phyloP scores from a whole-genome alignment of 2,797 vertebrate species.

The Clarias platycephalus region DNA sequence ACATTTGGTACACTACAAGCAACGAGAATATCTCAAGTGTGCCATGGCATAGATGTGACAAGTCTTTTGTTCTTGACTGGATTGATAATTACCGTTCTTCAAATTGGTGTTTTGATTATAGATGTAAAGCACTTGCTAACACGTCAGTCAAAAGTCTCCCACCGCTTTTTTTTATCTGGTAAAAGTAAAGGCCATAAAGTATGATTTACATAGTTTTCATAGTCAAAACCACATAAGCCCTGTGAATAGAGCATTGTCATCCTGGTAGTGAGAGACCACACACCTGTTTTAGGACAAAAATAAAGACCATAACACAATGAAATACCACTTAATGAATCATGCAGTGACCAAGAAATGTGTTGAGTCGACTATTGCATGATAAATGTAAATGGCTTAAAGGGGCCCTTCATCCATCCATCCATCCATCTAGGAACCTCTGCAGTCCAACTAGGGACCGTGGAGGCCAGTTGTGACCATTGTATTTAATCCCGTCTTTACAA shows the following conservation, averaged over 20 bases:
- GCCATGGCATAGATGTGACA: too few species aligned
- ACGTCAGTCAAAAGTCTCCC: neutral
- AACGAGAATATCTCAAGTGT: too few species aligned
- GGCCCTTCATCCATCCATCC: too few species aligned
- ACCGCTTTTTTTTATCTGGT: neutral
- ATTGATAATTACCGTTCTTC: too few species aligned
- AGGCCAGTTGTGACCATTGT: too few species aligned
- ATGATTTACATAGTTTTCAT: constrained; percentile 9
- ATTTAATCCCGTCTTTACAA: too few species aligned
- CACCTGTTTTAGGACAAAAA: neutral
- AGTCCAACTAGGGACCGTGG: too few species aligned
- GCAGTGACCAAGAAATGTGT: neutral
- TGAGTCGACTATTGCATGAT: neutral
- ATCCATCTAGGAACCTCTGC: too few species aligned
- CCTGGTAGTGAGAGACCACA: neutral
- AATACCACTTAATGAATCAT: neutral
- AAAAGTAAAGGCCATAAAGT: neutral
- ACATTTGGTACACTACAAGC: too few species aligned
- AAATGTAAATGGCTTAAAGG: neutral
- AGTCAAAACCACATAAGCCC: neutral
- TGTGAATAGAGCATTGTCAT: neutral
- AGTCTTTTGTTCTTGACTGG: too few species aligned
- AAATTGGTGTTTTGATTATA: too few species aligned
- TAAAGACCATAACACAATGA: neutral
- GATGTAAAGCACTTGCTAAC: neutral